Conservation (phyloP, 2,888 invertebrate genomes). For the Auanema sp. region DNA sequence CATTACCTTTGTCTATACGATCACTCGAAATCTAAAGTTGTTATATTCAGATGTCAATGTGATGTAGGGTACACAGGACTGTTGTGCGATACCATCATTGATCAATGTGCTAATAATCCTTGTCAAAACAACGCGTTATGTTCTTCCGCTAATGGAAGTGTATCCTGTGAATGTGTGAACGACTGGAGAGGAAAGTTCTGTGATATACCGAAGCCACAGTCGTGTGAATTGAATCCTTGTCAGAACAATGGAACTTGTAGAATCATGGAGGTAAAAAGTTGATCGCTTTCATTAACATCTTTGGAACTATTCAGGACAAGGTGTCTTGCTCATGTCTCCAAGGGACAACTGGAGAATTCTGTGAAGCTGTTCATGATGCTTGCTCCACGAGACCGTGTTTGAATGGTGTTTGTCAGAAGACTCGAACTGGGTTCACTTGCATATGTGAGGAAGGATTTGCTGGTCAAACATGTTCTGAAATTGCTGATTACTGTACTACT, state of each 20-base stretch:
- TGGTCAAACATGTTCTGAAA: slow-evolving; percentile 43
- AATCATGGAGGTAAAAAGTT: slow-evolving; percentile 6
- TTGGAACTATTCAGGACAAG: slow-evolving; percentile 13
- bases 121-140: slow-evolving; percentile 47
- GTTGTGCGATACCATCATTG: slow-evolving; percentile 34
- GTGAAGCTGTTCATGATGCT: slow-evolving; percentile 21
- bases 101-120: slow-evolving; percentile 39
- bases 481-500: slow-evolving; percentile 38
- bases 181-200: slow-evolving; percentile 48
- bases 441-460: slow-evolving; percentile 31
- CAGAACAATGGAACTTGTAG: slow-evolving; percentile 26
- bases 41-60: slow-evolving; percentile 46
- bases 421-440: slow-evolving; percentile 6
- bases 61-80: slow-evolving; percentile 43
- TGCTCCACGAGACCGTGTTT: slow-evolving; percentile 13
- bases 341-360: slow-evolving; percentile 37
- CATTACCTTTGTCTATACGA: neutral
- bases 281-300: neutral
- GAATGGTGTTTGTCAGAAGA: slow-evolving; percentile 16
- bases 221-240: slow-evolving; percentile 25
- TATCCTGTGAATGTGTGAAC: slow-evolving; percentile 43
- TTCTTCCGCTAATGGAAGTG: slow-evolving; percentile 24
- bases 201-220: slow-evolving; percentile 20
- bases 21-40: neutral
- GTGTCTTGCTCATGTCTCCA: slow-evolving; percentile 36